Evolutionary conservation across 2,888 invertebrate species (phyloP).

Genomic region (Watsonalla cultraria): DNA sequence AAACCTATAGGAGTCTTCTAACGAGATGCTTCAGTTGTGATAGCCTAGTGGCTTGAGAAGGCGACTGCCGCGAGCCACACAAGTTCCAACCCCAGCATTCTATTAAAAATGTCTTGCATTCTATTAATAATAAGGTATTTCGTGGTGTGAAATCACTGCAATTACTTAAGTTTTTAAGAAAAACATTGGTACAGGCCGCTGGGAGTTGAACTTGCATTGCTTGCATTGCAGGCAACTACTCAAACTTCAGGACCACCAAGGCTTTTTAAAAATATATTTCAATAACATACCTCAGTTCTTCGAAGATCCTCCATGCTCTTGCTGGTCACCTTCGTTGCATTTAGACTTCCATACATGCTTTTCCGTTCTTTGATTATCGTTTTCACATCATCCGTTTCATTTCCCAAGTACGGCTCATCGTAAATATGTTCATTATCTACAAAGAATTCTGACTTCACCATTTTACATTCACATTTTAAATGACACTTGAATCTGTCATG

Average conservation of each 20-base stretch:
- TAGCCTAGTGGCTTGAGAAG: no score
- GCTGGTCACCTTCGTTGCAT: constrained; percentile 37
- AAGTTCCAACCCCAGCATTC: no score
- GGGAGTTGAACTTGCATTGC: no score
- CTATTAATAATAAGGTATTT: no score
- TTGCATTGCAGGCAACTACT: no score
- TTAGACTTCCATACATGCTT: constrained; percentile 50
- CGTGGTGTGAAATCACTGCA: no score
- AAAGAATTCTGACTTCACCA: constrained; percentile 51
- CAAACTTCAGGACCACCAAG: no score
- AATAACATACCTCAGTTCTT: constrained; percentile 39
- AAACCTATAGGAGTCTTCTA: neutral
- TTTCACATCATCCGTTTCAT: constrained; percentile 8
- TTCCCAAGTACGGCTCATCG: constrained; percentile 75
- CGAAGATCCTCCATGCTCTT: constrained; percentile 55
- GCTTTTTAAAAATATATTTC: neutral
- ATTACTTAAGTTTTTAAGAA: no score
- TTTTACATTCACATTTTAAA: constrained; percentile 54
- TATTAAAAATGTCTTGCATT: no score
- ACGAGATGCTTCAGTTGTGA: no score
- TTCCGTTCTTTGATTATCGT: constrained; percentile 3
- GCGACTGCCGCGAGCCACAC: no score
- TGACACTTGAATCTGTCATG: constrained; percentile 60
- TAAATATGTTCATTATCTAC: constrained; percentile 79
- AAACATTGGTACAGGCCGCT: no score